phyloP scores from a whole-genome alignment of 2,113 vertebrate species.

The Hippocampus comes region DNA sequence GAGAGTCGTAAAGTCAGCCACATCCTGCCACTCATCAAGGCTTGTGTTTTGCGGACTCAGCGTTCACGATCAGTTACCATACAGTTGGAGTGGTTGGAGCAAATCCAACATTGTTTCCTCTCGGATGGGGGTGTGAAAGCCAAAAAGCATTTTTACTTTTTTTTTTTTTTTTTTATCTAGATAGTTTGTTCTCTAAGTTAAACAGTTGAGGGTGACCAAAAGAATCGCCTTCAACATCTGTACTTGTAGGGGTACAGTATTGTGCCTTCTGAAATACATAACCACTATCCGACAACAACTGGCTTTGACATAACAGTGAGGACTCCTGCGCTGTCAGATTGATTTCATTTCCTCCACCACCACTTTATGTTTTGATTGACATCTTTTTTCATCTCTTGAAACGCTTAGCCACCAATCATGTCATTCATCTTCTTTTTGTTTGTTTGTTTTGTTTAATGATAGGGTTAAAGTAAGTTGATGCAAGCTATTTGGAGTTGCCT shows the following conservation, averaged over 20 bases:
- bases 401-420: conserved; percentile 18
- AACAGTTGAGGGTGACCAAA: conserved; percentile 6
- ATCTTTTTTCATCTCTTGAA: conserved; percentile 33
- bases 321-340: conserved; percentile 23
- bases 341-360: conserved; percentile 40
- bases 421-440: neutral
- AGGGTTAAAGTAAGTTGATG: conserved; percentile 18
- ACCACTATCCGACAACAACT: conserved; percentile 45
- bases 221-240: conserved; percentile 24
- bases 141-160: conserved; percentile 8
- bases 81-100: conserved; percentile 34
- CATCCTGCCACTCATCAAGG: conserved; percentile 31
- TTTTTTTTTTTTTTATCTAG: neutral
- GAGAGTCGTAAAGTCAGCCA: conserved; percentile 31
- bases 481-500: conserved; percentile 4
- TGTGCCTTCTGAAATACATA: conserved; percentile 31
- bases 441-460: conserved; percentile 17
- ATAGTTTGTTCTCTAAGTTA: neutral
- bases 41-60: conserved; percentile 31
- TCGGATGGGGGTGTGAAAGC: conserved; percentile 32
- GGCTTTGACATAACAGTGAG: conserved; percentile 55
- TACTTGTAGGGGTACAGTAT: conserved; percentile 11
- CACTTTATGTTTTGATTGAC: conserved; percentile 37
- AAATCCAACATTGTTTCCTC: conserved; percentile 16
- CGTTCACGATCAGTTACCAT: conserved; percentile 36